A percentile compares a stretch with the other conserved stretches of the same genome.
Evolutionary conservation across 2,113 vertebrate genomes (phyloP).

Genomic region (Speoplatyrhinus poulsoni): DNA sequence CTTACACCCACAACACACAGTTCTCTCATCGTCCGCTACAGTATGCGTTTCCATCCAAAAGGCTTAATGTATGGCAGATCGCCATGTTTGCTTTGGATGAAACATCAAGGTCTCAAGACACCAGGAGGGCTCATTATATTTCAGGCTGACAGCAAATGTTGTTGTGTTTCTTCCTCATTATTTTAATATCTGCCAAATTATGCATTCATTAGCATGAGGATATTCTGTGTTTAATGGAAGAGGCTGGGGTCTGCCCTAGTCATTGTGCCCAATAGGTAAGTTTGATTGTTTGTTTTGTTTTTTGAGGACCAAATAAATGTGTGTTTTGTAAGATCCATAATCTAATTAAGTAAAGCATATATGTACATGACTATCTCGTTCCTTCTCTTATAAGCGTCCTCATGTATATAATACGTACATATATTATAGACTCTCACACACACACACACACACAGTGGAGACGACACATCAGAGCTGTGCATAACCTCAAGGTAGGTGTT

Average conservation of each 20-base stretch:
- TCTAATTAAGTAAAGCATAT: conserved; percentile 37
- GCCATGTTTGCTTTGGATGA: not conserved
- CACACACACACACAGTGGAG: conserved; percentile 17
- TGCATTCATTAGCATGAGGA: conserved; percentile 46
- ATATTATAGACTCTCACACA: not conserved
- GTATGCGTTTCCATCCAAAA: not conserved
- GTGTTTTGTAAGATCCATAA: conserved; percentile 5
- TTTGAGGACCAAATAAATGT: conserved; percentile 23
- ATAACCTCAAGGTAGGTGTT: conserved; percentile 63
- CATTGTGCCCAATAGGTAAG: conserved; percentile 70
- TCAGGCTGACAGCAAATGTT: conserved; percentile 25
- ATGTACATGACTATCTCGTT: conserved; percentile 9
- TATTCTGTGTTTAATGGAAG: conserved; percentile 42
- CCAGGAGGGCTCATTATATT: conserved; percentile 30
- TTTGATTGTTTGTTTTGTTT: conserved; percentile 44
- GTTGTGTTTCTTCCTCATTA: conserved; percentile 21
- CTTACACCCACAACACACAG: not conserved
- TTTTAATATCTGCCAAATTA: conserved; percentile 34
- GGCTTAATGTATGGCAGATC: not conserved
- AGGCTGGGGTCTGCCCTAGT: conserved; percentile 51
- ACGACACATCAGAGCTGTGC: conserved; percentile 34
- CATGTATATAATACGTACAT: conserved; percentile 10
- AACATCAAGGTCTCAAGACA: conserved; percentile 18
- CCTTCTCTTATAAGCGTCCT: conserved; percentile 11
- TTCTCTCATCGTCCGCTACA: not conserved